Evolutionary conservation across 2,797 vertebrate species (phyloP), one percentile per base, ranked within the genome.

Genomic region (Notoglanidium macrostoma): DNA sequence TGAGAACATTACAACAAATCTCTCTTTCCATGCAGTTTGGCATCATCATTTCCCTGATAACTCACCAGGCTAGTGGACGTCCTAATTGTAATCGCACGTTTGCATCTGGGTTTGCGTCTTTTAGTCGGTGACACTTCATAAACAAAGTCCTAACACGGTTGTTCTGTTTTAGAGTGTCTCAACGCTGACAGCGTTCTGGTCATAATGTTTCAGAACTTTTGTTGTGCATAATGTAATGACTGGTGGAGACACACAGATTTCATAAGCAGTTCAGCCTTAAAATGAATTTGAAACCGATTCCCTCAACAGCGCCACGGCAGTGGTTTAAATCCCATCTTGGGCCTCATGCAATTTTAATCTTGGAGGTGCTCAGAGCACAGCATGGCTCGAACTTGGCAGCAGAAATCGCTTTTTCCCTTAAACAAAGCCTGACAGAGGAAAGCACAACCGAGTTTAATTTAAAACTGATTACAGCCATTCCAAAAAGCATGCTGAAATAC

Each of bases 381-480:
- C 82, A 85, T 65, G 87, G 78, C 32, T 73, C 23, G 57, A 49
- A 83, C 73, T 87, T 90, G 87, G 89, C 91, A 90, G 86, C 12
- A 65, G 67, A 79, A 85, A 40, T 55, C 85, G 4, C 77, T 55
- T 54, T 23, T 79, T 83, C 87, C 87, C 67, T 73, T 81, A 78
- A 44, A 86, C 61, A 88, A 82, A 85, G 83, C 80, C 83, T 32
- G 26, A 72, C 79, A 59, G 86, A 91, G 77, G 32, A 76, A 57
- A 86, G 86, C 85, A 51, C 83, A 85, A 79, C 76, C 76, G 11
- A 76, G 76, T 89, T 89, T 90, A 83, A 89, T 89, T 90, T 88
- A 61, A 89, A 91, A 90, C 85, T 88, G 86, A 90, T 91, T 89
- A 87, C 90, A 88, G 80, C 61, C 79, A 68, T 74, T 86, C 59